Evolutionary conservation across 2,797 vertebrate genomes (phyloP), one percentile per base, ranked within the genome.

Genomic region (Peromyscus aztecus): DNA sequence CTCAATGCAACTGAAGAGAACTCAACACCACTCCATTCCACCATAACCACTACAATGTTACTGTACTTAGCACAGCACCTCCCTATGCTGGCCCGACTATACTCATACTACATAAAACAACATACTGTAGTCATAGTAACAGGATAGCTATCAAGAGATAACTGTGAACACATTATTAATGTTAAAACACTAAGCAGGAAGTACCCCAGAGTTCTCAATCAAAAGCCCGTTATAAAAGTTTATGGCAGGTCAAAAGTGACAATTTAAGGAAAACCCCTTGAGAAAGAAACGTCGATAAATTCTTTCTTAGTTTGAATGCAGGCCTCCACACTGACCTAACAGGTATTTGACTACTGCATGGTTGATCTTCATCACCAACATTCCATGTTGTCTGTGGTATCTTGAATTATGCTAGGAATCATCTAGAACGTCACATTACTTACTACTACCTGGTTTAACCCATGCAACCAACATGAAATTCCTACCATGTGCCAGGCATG

Each of bases 371-470:
- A 73, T 84, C 55, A 76, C 49, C 73, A 92, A 81, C 4, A 81
- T 55, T 46, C 63, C 16, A 23, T 10, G 21, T 12, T 65, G 11
- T 82, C 73, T 83, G n/a, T 21, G 37, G 49, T 37, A 12, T 14
- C 16, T 57, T 84, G 55, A 52, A 52, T 83, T 49, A 88, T 90
- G 14, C 55, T 65, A 84, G 76, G 84, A 91, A 90, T n/a, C 77
- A 71, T 24, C 67, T 82, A 76, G 65, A 89, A 57, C 9, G 31
- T 85, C 55, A 16, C 19, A 43, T 27, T 80, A 80, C 0, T 89
- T 78, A 95, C 11, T 94, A 76, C 57, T 2, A 78, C 7, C 34
- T 75, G 82, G 19, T 95, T 67, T 61, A n/a, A 90, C 71, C 91
- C 43, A 84, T 31, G 85, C 37, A 83, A 84, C 31, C 83, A 78